Evolutionary conservation across 37 sponge, comb jelly and placozoan species (phyloP), one percentile per base, ranked within the genome.

Genomic region (Aphrocallistes beatrix): DNA sequence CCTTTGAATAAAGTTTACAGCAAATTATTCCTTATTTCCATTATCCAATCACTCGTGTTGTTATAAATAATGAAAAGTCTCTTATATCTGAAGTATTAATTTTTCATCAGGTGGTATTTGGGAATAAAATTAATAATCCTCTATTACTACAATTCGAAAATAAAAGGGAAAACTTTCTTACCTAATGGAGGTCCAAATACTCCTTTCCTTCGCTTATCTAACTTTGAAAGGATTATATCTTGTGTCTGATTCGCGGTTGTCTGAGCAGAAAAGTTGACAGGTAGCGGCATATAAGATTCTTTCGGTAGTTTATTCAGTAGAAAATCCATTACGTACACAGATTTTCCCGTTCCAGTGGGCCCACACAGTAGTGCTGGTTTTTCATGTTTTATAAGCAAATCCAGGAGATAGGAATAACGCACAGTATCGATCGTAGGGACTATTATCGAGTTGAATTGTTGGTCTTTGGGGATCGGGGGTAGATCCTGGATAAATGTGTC

Each of bases 291-390:
- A 86, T 95, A 98, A 19, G 89, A 86, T 48, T 95, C 94, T 83
- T 93, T 93, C 23, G 96, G 94, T 36, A 98, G 89, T 39, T 87
- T 84, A 86, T 90, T 93, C 86, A 98, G 86, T 82, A 98, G 37
- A 82, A 92, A 98, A 69, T 98, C 99, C 93, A 88, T 85, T 25
- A 98, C 88, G 89, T 98, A 98, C 82, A 95, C 90, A 28, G 99
- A 98, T 38, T 98, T 98, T 60, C 99, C 99, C 36, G 99, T 98
- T 17, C 99, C 99, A 37, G 99, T 98, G 37, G 99, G 99, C 1
- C 99, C 99, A 37, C 95, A 95, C 84, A 98, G 90, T 38, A 98
- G 90, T 36, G 82, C 86, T 10, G 99, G 94, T 49, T 98, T 98
- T 81, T 87, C 89, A 50, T 98, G 95, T 23, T 84, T 93, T 10